A percentile compares a stretch with the other conserved stretches of the same genome.
phyloP scores from a whole-genome alignment of 1,140 invertebrate species.

The Schlechtendalia chinensis region DNA sequence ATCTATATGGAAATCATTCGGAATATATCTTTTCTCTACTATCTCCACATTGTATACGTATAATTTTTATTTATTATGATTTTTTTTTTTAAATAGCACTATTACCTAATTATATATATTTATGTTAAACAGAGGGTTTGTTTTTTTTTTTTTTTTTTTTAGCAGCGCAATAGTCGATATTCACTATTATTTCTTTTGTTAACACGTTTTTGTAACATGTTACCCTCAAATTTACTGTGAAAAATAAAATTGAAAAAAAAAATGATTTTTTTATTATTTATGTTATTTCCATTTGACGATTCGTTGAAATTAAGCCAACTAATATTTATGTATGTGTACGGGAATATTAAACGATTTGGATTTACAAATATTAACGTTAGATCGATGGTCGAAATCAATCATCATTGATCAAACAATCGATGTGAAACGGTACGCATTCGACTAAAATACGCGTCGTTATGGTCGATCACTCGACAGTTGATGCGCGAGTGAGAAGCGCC shows the following conservation, averaged over 20 bases:
- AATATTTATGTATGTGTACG: not conserved
- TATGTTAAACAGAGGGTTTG: too few species aligned
- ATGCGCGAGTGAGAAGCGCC: too few species aligned
- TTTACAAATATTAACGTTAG: not conserved
- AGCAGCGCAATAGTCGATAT: not conserved
- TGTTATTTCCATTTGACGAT: not conserved
- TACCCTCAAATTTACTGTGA: not conserved
- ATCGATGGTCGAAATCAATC: too few species aligned
- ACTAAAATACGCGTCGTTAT: not conserved
- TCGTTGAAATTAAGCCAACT: not conserved
- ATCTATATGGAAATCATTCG: not conserved
- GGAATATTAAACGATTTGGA: not conserved
- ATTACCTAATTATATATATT: conserved; percentile 20
- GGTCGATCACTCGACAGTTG: not conserved
- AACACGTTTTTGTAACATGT: conserved; percentile 12
- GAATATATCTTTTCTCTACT: not conserved
- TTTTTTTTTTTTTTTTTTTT: conserved; percentile 28
- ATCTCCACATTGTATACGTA: conserved; percentile 40
- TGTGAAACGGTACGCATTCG: not conserved
- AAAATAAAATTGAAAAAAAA: not conserved
- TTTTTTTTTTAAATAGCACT: conserved; percentile 16
- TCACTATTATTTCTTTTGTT: conserved; percentile 18
- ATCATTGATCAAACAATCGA: too few species aligned
- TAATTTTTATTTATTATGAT: conserved; percentile 11
- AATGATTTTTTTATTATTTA: not conserved